Evolutionary conservation across 2,113 vertebrate species (phyloP).

Genomic region (Crotalus viridis): DNA sequence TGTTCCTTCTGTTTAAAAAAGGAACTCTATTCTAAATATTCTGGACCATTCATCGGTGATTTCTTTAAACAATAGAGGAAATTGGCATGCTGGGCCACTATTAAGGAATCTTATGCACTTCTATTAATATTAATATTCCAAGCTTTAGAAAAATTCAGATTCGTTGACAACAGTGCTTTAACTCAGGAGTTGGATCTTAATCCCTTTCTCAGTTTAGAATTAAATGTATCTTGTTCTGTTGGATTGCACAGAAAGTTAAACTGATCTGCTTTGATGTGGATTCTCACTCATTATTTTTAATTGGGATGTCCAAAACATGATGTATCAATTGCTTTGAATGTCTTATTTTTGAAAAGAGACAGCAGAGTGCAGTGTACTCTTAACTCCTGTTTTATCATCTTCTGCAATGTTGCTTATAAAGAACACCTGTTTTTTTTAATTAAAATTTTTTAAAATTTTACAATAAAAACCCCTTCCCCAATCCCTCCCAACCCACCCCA

Average conservation of each 20-base stretch:
- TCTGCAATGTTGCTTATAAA: background rate
- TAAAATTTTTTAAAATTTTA: too few species aligned
- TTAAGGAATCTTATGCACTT: background rate
- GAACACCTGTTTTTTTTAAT: too few species aligned
- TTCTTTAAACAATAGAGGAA: background rate
- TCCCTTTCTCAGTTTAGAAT: background rate
- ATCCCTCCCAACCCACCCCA: too few species aligned
- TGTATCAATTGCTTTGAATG: background rate
- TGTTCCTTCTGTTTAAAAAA: background rate
- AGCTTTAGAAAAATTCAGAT: background rate
- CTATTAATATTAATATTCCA: background rate
- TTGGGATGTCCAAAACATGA: background rate
- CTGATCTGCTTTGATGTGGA: background rate
- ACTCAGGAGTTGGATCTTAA: background rate
- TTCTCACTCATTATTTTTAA: background rate
- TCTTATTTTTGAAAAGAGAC: background rate
- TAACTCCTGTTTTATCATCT: background rate
- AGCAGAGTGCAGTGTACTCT: background rate
- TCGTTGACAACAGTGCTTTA: background rate
- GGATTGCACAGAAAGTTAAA: background rate
- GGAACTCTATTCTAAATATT: background rate
- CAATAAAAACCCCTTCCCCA: too few species aligned
- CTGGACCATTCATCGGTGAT: background rate
- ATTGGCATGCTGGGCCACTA: background rate
- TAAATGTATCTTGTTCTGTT: background rate